Evolutionary conservation across 2,888 invertebrate genomes (phyloP).

Genomic region (Caenorhabditis sinica): DNA sequence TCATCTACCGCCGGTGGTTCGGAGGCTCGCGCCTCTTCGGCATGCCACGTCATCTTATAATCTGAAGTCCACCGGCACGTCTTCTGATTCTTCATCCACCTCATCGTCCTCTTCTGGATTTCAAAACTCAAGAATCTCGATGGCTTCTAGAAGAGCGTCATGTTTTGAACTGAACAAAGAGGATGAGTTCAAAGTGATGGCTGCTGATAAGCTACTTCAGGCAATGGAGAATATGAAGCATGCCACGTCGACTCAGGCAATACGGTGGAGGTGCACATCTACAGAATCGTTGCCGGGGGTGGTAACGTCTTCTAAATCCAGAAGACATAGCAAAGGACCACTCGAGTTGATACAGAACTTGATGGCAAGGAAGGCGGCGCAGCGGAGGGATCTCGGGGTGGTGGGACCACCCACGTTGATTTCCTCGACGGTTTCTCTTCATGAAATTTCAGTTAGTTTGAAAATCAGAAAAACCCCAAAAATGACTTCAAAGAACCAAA

Average conservation of each 20-base stretch:
- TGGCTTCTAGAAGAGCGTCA: slow-evolving; percentile 49
- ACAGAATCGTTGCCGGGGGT: slow-evolving; percentile 66
- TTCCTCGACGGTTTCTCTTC: slow-evolving; percentile 70
- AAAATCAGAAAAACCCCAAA: slow-evolving; percentile 3
- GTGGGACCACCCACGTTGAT: slow-evolving; percentile 73
- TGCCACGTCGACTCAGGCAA: slow-evolving; percentile 61
- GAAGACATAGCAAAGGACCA: slow-evolving; percentile 54
- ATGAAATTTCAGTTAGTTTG: slow-evolving; percentile 60
- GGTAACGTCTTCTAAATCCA: slow-evolving; percentile 31
- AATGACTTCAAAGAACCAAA: slow-evolving; percentile 20
- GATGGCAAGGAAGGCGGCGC: slow-evolving; percentile 34
- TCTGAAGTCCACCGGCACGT: slow-evolving; percentile 27
- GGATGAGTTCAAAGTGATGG: slow-evolving; percentile 77
- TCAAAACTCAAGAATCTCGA: slow-evolving; percentile 17
- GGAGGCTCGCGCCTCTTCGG: slow-evolving; percentile 33
- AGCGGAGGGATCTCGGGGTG: slow-evolving; percentile 26
- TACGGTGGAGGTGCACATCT: slow-evolving; percentile 57
- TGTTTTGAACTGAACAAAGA: slow-evolving; percentile 67
- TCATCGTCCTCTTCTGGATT: slow-evolving; percentile 20
- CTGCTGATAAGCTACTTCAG: slow-evolving; percentile 70
- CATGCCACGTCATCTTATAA: slow-evolving; percentile 46
- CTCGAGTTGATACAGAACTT: slow-evolving; percentile 55
- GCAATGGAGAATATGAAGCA: slow-evolving; percentile 74
- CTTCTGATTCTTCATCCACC: slow-evolving; percentile 24
- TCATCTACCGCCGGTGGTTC: slow-evolving; percentile 44